Percentiles rank a stretch among this genome's conserved stretches.
Conservation (phyloP, 1,140 invertebrate species). For the Brachionus koreanus region DNA sequence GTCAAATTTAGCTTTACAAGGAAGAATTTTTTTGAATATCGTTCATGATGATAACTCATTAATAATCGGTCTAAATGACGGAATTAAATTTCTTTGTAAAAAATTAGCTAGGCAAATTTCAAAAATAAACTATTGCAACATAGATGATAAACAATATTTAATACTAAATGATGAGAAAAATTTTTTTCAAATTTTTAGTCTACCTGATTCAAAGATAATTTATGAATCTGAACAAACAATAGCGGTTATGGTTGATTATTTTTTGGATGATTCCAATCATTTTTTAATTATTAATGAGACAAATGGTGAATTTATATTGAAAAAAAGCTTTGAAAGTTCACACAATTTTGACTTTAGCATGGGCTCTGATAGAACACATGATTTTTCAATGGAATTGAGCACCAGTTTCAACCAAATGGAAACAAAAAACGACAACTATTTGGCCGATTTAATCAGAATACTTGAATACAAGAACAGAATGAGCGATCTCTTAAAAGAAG, state of each 20-base stretch:
- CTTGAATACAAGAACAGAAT: neutral
- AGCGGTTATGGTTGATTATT: neutral
- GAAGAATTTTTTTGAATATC: neutral
- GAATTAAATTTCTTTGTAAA: neutral
- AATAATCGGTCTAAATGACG: neutral
- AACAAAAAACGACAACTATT: neutral
- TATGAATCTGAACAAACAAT: neutral
- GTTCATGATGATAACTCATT: neutral
- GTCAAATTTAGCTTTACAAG: neutral
- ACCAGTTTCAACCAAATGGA: neutral
- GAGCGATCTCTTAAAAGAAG: neutral
- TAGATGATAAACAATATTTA: neutral
- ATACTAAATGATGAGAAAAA: neutral
- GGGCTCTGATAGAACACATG: neutral
- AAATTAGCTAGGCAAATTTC: neutral
- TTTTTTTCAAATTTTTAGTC: neutral
- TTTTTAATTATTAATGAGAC: neutral
- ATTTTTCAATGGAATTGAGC: neutral
- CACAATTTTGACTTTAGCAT: neutral
- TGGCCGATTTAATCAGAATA: neutral
- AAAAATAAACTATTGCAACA: neutral
- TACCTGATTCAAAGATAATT: neutral
- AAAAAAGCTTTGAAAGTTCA: neutral
- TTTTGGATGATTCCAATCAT: neutral
- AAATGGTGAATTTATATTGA: neutral